Conservation (phyloP, 2,113 vertebrate genomes). For the Copsychus sechellarum region DNA sequence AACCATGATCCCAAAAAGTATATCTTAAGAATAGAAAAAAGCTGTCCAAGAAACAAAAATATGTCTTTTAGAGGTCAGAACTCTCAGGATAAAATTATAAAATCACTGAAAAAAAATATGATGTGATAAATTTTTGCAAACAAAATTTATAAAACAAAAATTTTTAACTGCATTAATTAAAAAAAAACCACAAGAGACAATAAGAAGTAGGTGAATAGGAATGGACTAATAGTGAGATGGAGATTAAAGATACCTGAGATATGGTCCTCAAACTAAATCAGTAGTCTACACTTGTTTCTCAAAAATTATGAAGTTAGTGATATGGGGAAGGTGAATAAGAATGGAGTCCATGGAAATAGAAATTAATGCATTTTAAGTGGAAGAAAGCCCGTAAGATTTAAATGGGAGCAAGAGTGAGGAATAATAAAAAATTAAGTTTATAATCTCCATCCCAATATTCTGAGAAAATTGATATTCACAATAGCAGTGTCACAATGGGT, state of each 20-base stretch:
- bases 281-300: not conserved
- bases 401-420: not conserved
- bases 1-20: not conserved
- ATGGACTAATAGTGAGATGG: not conserved
- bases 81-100: not conserved
- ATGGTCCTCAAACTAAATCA: not conserved
- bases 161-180: not conserved
- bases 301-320: not conserved
- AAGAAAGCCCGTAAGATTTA: not conserved
- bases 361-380: not conserved
- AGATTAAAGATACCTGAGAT: not conserved
- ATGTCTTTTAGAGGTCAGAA: not conserved
- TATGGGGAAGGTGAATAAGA: not conserved
- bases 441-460: not conserved
- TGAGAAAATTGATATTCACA: not conserved
- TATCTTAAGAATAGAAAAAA: not conserved
- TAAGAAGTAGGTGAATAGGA: not conserved
- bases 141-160: not conserved
- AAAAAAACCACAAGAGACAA: accelerated
- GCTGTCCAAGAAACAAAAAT: not conserved
- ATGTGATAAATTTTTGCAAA: not conserved
- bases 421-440: not conserved
- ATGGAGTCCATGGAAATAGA: not conserved
- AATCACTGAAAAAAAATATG: not conserved
- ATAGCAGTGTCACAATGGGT: not conserved